A percentile compares a stretch with the other conserved stretches of the same genome.
These are phyloP conservation scores for Dendrolimus kikuchii DNA, from an alignment of 1,140 invertebrate species.

Conservation along the genomic window DNA sequence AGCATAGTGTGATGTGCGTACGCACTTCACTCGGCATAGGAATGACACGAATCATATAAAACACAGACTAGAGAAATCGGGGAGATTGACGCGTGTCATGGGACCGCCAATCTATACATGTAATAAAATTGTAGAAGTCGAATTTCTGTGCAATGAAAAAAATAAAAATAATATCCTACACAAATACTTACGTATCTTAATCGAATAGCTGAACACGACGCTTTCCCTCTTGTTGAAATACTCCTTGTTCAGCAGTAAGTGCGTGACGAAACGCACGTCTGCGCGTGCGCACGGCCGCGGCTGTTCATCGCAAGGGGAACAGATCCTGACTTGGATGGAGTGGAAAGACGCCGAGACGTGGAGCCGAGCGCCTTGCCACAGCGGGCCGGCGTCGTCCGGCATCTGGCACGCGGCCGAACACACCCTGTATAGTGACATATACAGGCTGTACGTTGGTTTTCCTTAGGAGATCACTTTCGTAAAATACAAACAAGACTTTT, in stretches of 20 bases:
- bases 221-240: slow-evolving; percentile 26
- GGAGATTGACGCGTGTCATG: too few relatives aligned
- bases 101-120: too few relatives aligned
- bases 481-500: too few relatives aligned
- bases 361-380: slow-evolving; percentile 32
- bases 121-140: too few relatives aligned
- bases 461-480: too few relatives aligned
- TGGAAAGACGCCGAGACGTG: slow-evolving; percentile 19
- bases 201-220: slow-evolving; percentile 22
- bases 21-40: too few relatives aligned
- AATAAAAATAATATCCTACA: slow-evolving; percentile 3
- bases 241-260: slow-evolving; percentile 24
- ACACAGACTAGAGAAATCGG: too few relatives aligned
- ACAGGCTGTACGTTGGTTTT: too few relatives aligned
- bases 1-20: too few relatives aligned
- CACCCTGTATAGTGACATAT: slow-evolving; percentile 25
- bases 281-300: slow-evolving; percentile 24
- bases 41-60: too few relatives aligned
- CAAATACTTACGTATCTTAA: slow-evolving; percentile 35
- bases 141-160: too few relatives aligned
- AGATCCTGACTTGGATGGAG: slow-evolving; percentile 16
- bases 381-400: slow-evolving; percentile 26
- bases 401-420: slow-evolving; percentile 51
- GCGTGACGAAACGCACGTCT: slow-evolving; percentile 22
- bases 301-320: slow-evolving; percentile 11